Conservation (phyloP, 2,113 vertebrate species). For the Neofelis nebulosa region DNA sequence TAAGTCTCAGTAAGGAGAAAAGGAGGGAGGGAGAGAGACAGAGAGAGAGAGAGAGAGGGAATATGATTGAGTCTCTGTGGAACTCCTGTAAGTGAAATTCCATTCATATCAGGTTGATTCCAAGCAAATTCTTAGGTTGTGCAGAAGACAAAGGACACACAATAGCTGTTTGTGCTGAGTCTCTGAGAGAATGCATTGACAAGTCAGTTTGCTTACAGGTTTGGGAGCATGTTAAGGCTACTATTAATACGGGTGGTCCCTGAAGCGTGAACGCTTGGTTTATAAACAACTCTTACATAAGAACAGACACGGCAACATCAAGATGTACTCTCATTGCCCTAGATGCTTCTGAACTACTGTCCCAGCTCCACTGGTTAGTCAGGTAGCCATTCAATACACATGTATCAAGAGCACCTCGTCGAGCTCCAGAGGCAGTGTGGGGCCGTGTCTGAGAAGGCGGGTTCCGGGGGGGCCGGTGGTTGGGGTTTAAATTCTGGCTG, state of each 20-base stretch:
- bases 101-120: background rate
- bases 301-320: background rate
- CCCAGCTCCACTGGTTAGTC: background rate
- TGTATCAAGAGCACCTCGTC: background rate
- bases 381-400: background rate
- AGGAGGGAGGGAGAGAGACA: background rate
- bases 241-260: background rate
- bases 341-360: background rate
- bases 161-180: background rate
- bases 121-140: slow-evolving; percentile 3
- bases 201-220: background rate
- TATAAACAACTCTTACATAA: background rate
- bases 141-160: background rate
- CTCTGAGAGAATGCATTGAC: background rate
- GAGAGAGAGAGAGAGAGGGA: background rate
- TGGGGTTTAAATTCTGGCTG: background rate
- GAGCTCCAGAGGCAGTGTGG: background rate
- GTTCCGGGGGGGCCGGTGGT: background rate
- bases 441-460: background rate
- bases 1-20: background rate
- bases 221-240: background rate
- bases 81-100: slow-evolving; percentile 34
- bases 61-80: background rate
- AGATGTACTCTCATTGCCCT: background rate
- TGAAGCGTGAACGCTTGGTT: background rate